Percentiles rank a stretch among this genome's conserved stretches.
Evolutionary conservation across 2,888 invertebrate genomes (phyloP).

Genomic region (Boloria selene): DNA sequence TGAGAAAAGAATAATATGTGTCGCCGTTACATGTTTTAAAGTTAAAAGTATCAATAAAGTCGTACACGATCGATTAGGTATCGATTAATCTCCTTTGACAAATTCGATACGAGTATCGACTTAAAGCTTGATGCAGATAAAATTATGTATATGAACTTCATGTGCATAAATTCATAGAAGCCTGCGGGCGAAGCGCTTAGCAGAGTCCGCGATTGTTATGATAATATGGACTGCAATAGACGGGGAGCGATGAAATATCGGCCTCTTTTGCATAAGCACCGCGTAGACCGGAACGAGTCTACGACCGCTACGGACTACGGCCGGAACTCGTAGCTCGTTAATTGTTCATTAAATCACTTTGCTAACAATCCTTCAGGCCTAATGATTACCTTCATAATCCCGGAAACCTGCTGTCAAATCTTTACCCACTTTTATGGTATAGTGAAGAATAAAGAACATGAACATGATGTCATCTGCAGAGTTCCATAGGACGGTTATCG

Average conservation of each 20-base stretch:
- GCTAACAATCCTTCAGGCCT: conserved; percentile 1
- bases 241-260: conserved; percentile 77
- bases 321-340: conserved; percentile 68
- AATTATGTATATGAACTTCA: conserved; percentile 15
- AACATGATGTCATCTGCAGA: no score
- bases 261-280: conserved; percentile 78
- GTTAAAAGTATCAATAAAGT: conserved; percentile 6
- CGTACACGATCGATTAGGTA: conserved; percentile 20
- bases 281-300: conserved; percentile 60
- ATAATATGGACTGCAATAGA: conserved; percentile 75
- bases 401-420: neutral
- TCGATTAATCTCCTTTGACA: conserved; percentile 16
- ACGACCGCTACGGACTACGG: conserved; percentile 61
- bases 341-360: conserved; percentile 56
- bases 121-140: neutral
- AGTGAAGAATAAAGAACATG: no score
- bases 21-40: neutral
- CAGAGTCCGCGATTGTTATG: conserved; percentile 75
- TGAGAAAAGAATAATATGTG: conserved; percentile 32
- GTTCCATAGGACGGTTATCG: no score
- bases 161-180: conserved; percentile 34
- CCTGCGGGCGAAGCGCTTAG: conserved; percentile 45
- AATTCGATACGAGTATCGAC: neutral
- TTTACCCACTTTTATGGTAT: neutral
- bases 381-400: neutral